phyloP scores from a whole-genome alignment of 2,888 invertebrate genomes.

The Netelia melanura region DNA sequence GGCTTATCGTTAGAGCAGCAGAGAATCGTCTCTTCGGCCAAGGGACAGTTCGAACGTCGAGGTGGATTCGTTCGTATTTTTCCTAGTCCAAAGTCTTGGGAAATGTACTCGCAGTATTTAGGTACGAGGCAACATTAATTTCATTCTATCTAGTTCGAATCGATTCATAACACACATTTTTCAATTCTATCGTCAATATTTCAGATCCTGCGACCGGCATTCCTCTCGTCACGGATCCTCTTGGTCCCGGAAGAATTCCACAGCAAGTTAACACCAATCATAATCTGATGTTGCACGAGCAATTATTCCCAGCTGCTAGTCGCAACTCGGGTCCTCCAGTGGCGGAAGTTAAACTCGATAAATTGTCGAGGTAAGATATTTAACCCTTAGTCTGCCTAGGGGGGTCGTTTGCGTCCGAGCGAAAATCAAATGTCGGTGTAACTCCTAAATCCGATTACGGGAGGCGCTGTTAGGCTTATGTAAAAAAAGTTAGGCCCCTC shows the following conservation, averaged over 20 bases:
- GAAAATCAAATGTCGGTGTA: too few relatives aligned
- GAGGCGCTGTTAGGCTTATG: too few relatives aligned
- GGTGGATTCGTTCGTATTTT: constrained; percentile 97
- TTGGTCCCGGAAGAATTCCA: constrained; percentile 84
- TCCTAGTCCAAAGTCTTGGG: constrained; percentile 95
- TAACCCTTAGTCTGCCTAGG: too few relatives aligned
- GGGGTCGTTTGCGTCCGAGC: too few relatives aligned
- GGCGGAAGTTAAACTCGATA: constrained; percentile 81
- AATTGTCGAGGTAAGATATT: constrained; percentile 80
- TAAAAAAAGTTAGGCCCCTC: too few relatives aligned
- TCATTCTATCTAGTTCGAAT: too few relatives aligned
- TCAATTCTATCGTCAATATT: constrained; percentile 35
- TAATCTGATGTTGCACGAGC: constrained; percentile 91
- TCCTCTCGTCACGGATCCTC: constrained; percentile 86
- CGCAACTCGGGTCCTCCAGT: constrained; percentile 79
- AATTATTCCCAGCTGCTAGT: constrained; percentile 89
- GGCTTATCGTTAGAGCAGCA: constrained; percentile 91
- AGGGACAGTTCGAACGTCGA: constrained; percentile 92
- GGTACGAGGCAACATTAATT: constrained; percentile 84
- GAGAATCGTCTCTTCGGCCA: constrained; percentile 90
- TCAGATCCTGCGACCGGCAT: constrained; percentile 91
- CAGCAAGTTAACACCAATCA: constrained; percentile 87
- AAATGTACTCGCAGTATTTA: constrained; percentile 91
- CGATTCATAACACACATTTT: too few relatives aligned
- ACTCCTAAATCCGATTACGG: too few relatives aligned